Percentiles rank a stretch among this genome's conserved stretches.
phyloP scores from a whole-genome alignment of 2,797 vertebrate species.

The Sebastes trivittatus region DNA sequence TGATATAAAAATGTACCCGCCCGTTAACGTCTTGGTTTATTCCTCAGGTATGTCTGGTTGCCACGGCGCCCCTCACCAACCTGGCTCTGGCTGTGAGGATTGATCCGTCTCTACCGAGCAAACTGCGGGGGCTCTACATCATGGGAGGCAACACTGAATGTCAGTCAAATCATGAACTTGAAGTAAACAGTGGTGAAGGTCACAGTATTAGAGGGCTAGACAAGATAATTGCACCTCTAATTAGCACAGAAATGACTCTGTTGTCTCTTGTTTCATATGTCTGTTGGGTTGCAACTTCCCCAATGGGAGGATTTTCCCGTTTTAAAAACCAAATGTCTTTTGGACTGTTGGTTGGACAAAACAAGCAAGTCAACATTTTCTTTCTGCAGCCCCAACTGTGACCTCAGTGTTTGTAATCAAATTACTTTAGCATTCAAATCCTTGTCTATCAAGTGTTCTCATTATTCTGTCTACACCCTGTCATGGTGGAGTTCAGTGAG shows the following conservation, averaged over 20 bases:
- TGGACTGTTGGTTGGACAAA: neutral
- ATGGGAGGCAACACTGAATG: slow-evolving; percentile 87
- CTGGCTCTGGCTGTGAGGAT: slow-evolving; percentile 83
- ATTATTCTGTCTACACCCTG: neutral
- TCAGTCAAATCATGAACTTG: slow-evolving; percentile 44
- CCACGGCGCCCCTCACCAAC: slow-evolving; percentile 85
- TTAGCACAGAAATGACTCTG: neutral
- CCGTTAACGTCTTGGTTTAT: neutral
- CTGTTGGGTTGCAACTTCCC: neutral
- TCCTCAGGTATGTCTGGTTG: slow-evolving; percentile 81
- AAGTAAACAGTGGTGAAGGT: neutral
- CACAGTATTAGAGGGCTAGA: neutral
- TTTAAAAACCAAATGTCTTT: neutral
- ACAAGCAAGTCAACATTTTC: neutral
- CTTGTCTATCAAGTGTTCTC: neutral
- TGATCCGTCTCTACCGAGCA: slow-evolving; percentile 80
- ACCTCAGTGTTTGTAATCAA: neutral
- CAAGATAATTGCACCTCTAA: neutral
- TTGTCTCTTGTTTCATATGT: neutral
- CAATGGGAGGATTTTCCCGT: neutral
- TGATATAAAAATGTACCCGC: too few relatives aligned
- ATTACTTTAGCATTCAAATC: neutral
- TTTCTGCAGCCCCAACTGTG: neutral
- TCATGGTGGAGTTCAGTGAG: neutral
- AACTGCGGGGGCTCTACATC: slow-evolving; percentile 80